phyloP scores from a whole-genome alignment of 2,113 vertebrate species.

The Myrmecobius fasciatus region DNA sequence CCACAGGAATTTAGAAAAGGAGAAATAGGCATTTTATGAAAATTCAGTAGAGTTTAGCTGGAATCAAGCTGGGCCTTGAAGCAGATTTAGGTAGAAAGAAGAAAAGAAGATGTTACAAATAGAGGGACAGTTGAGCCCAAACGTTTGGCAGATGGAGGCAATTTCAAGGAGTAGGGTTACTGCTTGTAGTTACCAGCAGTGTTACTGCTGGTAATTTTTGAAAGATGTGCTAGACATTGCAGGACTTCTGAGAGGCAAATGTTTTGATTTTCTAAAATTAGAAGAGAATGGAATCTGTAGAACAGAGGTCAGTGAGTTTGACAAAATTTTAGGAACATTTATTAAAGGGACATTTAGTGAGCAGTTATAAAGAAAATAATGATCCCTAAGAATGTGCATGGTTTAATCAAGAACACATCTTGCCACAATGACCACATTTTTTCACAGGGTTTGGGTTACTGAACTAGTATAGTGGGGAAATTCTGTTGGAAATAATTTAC shows the following conservation, averaged over 20 bases:
- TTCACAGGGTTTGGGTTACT: not conserved
- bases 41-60: not conserved
- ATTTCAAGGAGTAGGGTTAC: too few species aligned
- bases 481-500: not conserved
- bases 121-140: not conserved
- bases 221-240: not conserved
- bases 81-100: not conserved
- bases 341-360: not conserved
- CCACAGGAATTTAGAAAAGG: not conserved
- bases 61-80: not conserved
- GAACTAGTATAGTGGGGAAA: not conserved
- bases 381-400: not conserved
- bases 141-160: too few species aligned
- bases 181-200: too few species aligned
- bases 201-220: not conserved
- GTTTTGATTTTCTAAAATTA: not conserved
- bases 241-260: not conserved
- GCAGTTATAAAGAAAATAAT: not conserved
- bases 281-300: not conserved
- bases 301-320: not conserved
- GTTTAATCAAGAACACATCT: not conserved
- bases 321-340: not conserved
- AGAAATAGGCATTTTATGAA: conserved; percentile 12
- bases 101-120: not conserved
- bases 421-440: not conserved